Percentiles rank a stretch among this genome's conserved stretches.
phyloP scores from a whole-genome alignment of 2,113 vertebrate genomes.

The Prunella himalayana region DNA sequence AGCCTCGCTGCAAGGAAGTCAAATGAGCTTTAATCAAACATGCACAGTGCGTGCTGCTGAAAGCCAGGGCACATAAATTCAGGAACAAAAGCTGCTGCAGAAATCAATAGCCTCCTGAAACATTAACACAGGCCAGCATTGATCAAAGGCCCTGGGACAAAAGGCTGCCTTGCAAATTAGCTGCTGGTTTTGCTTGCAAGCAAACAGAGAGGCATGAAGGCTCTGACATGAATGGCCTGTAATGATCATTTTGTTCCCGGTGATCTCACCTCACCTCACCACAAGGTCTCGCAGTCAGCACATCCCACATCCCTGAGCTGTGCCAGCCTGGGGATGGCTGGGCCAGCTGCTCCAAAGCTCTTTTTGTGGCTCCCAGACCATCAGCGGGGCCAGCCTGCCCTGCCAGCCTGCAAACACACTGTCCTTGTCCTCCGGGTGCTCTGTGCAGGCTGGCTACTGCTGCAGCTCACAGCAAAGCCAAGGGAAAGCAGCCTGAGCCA shows the following conservation, averaged over 20 bases:
- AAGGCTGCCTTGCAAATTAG: slow-evolving; percentile 84
- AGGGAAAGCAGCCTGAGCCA: neutral
- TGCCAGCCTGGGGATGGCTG: neutral
- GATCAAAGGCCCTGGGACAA: slow-evolving; percentile 85
- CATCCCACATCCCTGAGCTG: neutral
- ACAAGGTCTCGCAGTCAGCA: slow-evolving; percentile 36
- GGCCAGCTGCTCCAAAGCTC: neutral
- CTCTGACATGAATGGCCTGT: slow-evolving; percentile 54
- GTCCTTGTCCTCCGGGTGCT: neutral
- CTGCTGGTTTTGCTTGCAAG: slow-evolving; percentile 69
- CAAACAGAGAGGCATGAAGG: slow-evolving; percentile 71
- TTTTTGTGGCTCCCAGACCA: neutral
- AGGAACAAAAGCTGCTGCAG: slow-evolving; percentile 83
- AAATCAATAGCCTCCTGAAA: slow-evolving; percentile 94
- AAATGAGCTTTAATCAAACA: slow-evolving; percentile 96
- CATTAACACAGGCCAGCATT: slow-evolving; percentile 88
- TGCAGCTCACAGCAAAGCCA: neutral
- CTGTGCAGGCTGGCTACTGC: neutral
- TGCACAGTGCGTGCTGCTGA: slow-evolving; percentile 75
- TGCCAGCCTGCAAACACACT: neutral
- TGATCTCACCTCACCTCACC: slow-evolving; percentile 33
- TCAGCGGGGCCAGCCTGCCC: neutral
- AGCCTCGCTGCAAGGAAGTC: slow-evolving; percentile 79
- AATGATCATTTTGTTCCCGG: slow-evolving; percentile 46
- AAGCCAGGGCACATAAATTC: slow-evolving; percentile 78